phyloP scores from a whole-genome alignment of 2,113 vertebrate genomes.

The Cephalopholis sonnerati region DNA sequence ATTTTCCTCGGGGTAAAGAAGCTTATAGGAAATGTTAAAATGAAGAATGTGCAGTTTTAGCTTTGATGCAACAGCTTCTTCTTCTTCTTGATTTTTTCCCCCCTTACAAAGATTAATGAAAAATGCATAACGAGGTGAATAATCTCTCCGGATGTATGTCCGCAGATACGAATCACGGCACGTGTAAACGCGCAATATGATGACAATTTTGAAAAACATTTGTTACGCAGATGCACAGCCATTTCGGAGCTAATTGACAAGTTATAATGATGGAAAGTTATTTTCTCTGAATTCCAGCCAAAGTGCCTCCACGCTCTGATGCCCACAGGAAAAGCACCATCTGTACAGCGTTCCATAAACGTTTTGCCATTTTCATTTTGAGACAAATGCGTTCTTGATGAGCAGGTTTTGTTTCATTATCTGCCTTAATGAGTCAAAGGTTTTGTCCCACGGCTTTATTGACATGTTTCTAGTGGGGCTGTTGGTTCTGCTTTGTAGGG shows the following conservation, averaged over 20 bases:
- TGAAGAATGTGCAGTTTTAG: background rate
- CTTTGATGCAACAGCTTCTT: slow-evolving; percentile 10
- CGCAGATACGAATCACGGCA: background rate
- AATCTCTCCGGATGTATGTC: background rate
- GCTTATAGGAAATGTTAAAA: slow-evolving; percentile 16
- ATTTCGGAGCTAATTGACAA: slow-evolving; percentile 61
- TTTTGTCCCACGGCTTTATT: slow-evolving; percentile 58
- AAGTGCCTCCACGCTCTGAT: slow-evolving; percentile 50
- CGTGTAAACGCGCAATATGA: slow-evolving; percentile 11
- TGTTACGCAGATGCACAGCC: slow-evolving; percentile 37
- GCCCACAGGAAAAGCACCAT: slow-evolving; percentile 71
- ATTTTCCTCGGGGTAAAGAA: slow-evolving; percentile 2
- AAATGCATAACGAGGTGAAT: slow-evolving; percentile 1
- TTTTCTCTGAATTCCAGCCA: slow-evolving; percentile 68
- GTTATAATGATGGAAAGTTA: slow-evolving; percentile 55
- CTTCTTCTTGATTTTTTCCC: too few species aligned
- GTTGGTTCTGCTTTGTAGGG: slow-evolving; percentile 30
- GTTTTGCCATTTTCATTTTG: slow-evolving; percentile 56
- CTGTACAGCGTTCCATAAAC: slow-evolving; percentile 61
- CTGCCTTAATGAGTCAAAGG: slow-evolving; percentile 67
- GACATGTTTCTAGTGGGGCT: slow-evolving; percentile 28
- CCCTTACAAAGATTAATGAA: slow-evolving; percentile 20
- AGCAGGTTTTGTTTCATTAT: slow-evolving; percentile 74
- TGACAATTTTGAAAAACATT: slow-evolving; percentile 46
- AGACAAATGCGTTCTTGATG: slow-evolving; percentile 60